Evolutionary conservation across 35 echinoderm and acorn worm species (phyloP), one percentile per base, ranked within the genome.

Genomic region (Lytechinus variegatus): DNA sequence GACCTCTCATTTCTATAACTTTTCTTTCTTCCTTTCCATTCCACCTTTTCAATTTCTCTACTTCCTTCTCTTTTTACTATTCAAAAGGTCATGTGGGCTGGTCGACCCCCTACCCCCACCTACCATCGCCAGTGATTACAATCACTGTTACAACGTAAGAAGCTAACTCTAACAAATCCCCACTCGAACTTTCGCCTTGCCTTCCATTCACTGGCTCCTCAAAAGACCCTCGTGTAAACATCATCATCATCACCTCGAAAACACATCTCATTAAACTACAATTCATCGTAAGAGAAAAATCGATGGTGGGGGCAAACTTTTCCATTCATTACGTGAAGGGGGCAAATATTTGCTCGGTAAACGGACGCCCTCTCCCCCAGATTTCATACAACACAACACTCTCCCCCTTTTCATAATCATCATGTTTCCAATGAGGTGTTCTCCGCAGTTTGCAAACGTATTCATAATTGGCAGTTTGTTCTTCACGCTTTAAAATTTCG

Each of bases 331-430:
- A 0, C 33, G 33, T 8, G 66, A 16, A n/a, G 14, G 66, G 61
- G 66, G 66, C 66, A 79, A 79, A 79, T 79, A 79, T 79, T 79
- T 79, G n/a, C 66, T 79, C 19, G 66, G 66, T 79, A 79, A 79
- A 79, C 21, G 9, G 9, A 24, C 66, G 66, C 66, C 1, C 14
- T 79, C 24, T 79, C 16, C 61, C 3, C 66, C 5, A 79, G 66
- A 79, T 79, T 16, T 0, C 9, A 9, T 58, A 13, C 56, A 9
- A 44, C 33, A 44, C 33, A 58, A 9, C 56, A 56, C 13, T 58
- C n/a, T n/a, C 9, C 56, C 56, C 13, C 56, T 58, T 58, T 58
- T 44, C 33, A 44, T 44, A 44, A 44, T 44, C 56, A 58, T 58
- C 56, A 11, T 79, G 16, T 24, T 79, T n/a, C 66, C 66, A 79